Percentiles rank a stretch among this genome's conserved stretches.
phyloP scores from a whole-genome alignment of 2,113 vertebrate genomes.

The Ondatra zibethicus region DNA sequence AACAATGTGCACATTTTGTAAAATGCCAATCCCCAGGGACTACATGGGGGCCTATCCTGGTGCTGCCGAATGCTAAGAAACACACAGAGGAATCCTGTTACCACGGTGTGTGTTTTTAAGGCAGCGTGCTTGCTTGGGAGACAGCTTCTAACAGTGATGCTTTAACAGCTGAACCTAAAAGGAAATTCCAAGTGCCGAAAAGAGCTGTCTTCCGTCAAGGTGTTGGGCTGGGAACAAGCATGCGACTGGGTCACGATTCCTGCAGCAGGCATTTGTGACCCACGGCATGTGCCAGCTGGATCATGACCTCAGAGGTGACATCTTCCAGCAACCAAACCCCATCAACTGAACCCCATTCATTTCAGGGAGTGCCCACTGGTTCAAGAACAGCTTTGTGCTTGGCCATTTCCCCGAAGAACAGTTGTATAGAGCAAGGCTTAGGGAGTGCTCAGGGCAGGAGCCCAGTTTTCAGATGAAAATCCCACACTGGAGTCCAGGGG shows the following conservation, averaged over 20 bases:
- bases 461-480: background rate
- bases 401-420: background rate
- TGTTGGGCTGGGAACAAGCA: fast-evolving
- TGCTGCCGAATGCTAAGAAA: background rate
- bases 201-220: background rate
- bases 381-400: background rate
- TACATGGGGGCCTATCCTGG: background rate
- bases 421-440: background rate
- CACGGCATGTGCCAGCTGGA: no score
- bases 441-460: background rate
- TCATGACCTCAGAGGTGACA: fast-evolving
- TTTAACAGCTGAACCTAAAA: background rate
- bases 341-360: background rate
- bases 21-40: background rate
- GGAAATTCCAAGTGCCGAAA: background rate
- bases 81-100: background rate
- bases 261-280: background rate
- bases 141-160: background rate
- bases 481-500: fast-evolving
- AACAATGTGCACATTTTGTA: background rate
- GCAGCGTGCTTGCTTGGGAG: background rate
- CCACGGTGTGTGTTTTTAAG: background rate
- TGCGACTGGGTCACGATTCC: background rate
- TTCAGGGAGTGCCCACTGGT: background rate
- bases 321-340: background rate